Evolutionary conservation across 2,888 invertebrate species (phyloP), one percentile per base, ranked within the genome.

Genomic region (Xestia xanthographa): DNA sequence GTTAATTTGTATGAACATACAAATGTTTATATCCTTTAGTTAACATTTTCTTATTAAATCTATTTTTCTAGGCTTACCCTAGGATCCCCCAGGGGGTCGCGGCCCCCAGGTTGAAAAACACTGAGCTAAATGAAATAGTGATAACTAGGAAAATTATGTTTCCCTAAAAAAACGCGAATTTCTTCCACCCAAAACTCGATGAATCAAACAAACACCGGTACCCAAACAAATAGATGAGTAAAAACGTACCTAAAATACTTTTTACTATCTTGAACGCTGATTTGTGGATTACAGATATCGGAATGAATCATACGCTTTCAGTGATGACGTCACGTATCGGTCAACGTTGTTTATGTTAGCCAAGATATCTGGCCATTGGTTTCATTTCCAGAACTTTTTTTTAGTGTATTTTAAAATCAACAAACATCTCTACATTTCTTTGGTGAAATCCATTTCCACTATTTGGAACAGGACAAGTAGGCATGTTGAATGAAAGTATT

Each of bases 221-320:
- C 43, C 20, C 9, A 65, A 72, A 79, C 58, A 73, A 79, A 72
- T 38, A 79, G 34, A 26, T 43, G 34, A 72, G 48, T 43, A 43
- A 58, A 65, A 50, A 50, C 56, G 26, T 65, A 50, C 56, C 72
- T 58, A 17, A 72, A 79, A 72, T 72, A 79, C 48, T 65, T 72
- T 79, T 77, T 65, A 77, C 72, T 79, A 77, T 72, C 72, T 65
- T 43, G 22, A 56, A 63, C 43, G 41, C 22, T 75, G 80, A 75
- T 80, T 78, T 45, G 66, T 78, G 20, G 45, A 75, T 65, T 48
- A 58, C 75, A 76, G 65, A 22, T 80, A 76, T 56, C 66, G 17
- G 48, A 41, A 26, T 80, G 79, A 80, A 81, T 81, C 81, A 79
- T 56, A 66, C 9, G 0, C 12, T 58, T 58, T 62, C 50, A 48